phyloP scores from a whole-genome alignment of 1,140 invertebrate species.

The Camponotus pennsylvanicus region DNA sequence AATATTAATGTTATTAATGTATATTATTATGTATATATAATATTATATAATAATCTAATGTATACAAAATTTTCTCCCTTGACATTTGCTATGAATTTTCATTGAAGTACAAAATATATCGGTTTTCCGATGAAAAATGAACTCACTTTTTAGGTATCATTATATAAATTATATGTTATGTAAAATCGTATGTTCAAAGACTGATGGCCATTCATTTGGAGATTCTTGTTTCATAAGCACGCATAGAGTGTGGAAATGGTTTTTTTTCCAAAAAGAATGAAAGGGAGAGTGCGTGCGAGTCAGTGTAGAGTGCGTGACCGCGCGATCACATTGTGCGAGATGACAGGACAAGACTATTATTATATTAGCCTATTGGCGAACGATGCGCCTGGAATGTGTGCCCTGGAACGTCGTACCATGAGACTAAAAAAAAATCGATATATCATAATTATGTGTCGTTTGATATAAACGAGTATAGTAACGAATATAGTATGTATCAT shows the following conservation, averaged over 20 bases:
- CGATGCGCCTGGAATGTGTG: slow-evolving; percentile 68
- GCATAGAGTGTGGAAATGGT: slow-evolving; percentile 48
- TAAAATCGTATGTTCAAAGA: slow-evolving; percentile 68
- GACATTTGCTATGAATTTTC: not conserved
- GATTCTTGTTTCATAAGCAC: slow-evolving; percentile 80
- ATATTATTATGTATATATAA: no score
- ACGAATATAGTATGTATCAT: slow-evolving; percentile 84
- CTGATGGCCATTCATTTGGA: slow-evolving; percentile 80
- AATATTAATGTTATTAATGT: no score
- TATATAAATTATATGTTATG: slow-evolving; percentile 24
- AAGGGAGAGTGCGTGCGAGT: slow-evolving; percentile 44
- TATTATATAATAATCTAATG: not conserved
- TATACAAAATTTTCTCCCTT: slow-evolving; percentile 15
- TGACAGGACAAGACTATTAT: slow-evolving; percentile 83
- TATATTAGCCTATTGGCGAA: slow-evolving; percentile 79
- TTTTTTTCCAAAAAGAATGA: slow-evolving; percentile 33
- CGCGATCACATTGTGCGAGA: slow-evolving; percentile 77
- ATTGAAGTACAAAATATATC: slow-evolving; percentile 33
- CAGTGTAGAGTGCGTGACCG: slow-evolving; percentile 56
- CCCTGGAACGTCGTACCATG: slow-evolving; percentile 80
- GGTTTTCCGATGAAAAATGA: not conserved
- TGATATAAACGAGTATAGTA: slow-evolving; percentile 83
- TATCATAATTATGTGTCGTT: slow-evolving; percentile 86
- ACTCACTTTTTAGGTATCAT: not conserved
- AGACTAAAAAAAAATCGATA: slow-evolving; percentile 85